A percentile compares a stretch with the other conserved stretches of the same genome.
phyloP scores from a whole-genome alignment of 2,888 invertebrate genomes.

The Mythimna loreyi region DNA sequence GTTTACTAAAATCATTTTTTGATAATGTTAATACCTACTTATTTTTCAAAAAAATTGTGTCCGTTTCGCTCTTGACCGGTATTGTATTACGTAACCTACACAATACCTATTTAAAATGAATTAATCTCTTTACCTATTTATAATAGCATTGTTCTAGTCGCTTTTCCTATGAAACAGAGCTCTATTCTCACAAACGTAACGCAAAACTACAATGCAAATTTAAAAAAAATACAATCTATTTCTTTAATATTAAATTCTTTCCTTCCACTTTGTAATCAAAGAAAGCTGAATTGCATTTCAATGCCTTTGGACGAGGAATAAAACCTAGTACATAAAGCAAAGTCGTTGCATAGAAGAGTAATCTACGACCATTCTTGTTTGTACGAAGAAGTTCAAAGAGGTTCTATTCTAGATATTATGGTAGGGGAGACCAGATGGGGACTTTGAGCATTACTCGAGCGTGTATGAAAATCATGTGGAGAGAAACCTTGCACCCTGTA shows the following conservation, averaged over 20 bases:
- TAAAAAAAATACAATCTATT: neutral
- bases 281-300: conserved; percentile 46
- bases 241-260: conserved; percentile 43
- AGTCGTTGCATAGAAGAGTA: conserved; percentile 31
- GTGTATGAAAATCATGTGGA: no score
- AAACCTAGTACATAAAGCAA: conserved; percentile 19
- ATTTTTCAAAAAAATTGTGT: no score
- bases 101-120: no score
- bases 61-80: no score
- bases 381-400: conserved; percentile 40
- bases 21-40: no score
- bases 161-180: neutral
- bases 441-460: no score
- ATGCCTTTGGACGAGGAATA: conserved; percentile 45
- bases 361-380: conserved; percentile 43
- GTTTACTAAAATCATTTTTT: no score
- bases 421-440: no score
- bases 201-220: neutral
- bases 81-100: no score
- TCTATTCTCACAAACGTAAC: conserved; percentile 18
- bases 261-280: conserved; percentile 48
- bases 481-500: no score
- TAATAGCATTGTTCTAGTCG: neutral
- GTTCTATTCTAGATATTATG: no score
- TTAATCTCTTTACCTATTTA: no score